phyloP scores from a whole-genome alignment of 1,140 invertebrate genomes.

The Globodera rostochiensis region DNA sequence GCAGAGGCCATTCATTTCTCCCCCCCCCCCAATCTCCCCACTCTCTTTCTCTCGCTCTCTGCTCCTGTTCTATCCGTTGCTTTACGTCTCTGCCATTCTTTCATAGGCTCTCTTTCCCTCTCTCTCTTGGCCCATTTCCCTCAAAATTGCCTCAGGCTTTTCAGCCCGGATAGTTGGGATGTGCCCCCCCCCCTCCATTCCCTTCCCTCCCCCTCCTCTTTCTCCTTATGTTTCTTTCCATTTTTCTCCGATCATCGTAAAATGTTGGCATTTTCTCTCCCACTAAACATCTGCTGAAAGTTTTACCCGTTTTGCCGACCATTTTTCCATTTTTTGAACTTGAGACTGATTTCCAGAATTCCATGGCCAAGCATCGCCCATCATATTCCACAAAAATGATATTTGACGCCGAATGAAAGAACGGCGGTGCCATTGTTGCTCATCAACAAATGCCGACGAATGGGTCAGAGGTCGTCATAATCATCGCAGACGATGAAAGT shows the following conservation, averaged over 20 bases:
- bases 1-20: background rate
- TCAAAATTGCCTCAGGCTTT: constrained; percentile 22
- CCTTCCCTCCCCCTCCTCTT: background rate
- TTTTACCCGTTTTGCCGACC: background rate
- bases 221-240: background rate
- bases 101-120: background rate
- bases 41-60: constrained; percentile 7
- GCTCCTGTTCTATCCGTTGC: background rate
- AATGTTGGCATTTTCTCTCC: constrained; percentile 25
- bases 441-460: background rate
- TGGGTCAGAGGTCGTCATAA: background rate
- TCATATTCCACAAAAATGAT: background rate
- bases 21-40: too few species aligned
- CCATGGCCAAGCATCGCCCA: too few species aligned
- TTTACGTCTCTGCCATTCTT: background rate
- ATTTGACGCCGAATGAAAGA: background rate
- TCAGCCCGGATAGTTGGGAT: constrained; percentile 9
- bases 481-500: too few species aligned
- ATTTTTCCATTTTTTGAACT: background rate
- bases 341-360: too few species aligned
- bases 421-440: background rate
- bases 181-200: constrained; percentile 6
- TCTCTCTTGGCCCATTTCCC: constrained; percentile 10
- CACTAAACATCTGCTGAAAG: background rate
- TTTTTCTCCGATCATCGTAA: constrained; percentile 22